Evolutionary conservation across 2,113 vertebrate genomes (phyloP), one percentile per base, ranked within the genome.

Genomic region (Macrotis lagotis): DNA sequence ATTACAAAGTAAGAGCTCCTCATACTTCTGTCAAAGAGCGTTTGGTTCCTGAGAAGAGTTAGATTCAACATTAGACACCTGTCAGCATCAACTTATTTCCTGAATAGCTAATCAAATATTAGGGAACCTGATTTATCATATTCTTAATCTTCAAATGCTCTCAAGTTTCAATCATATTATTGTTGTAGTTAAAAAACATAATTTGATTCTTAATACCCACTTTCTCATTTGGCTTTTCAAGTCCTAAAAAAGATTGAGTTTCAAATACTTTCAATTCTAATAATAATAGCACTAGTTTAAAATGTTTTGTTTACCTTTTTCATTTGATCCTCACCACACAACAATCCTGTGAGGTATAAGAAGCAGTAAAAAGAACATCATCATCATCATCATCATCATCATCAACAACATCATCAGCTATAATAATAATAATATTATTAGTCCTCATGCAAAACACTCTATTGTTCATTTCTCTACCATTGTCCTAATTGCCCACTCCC

Each of bases 31-130:
- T 88, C 26, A 96, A 66, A 52, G 28, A 44, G 90, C 7, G 94
- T 2, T 5, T 92, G n/a, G n/a, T 90, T 91, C 83, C 37, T 93
- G 47, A 14, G 95, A 47, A 90, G 49, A 92, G 0, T 88, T 50
- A 88, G 66, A 74, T 95, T 74, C 90, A 47, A 83, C 16, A 95
- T 19, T 49, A 96, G 51, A 83, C 66, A 83, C 66, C 66, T 83
- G 66, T 83, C 66, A 83, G 66, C n/a, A 83, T n/a, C 50, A 28
- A 51, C 66, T 0, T 1, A 2, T 3, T 94, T 1, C 74, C 51
- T 10, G 52, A 48, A 49, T 91, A 44, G 50, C 66, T 83, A 48
- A 52, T 93, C 48, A 91, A 25, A 47, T 14, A 14, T 1, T 4
- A 91, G 22, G 8, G 0, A 51, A 96, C 51, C 37, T 3, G 3